Percentiles rank a stretch among this genome's conserved stretches.
Conservation (phyloP, 1,140 invertebrate genomes). For the Achatina immaculata region DNA sequence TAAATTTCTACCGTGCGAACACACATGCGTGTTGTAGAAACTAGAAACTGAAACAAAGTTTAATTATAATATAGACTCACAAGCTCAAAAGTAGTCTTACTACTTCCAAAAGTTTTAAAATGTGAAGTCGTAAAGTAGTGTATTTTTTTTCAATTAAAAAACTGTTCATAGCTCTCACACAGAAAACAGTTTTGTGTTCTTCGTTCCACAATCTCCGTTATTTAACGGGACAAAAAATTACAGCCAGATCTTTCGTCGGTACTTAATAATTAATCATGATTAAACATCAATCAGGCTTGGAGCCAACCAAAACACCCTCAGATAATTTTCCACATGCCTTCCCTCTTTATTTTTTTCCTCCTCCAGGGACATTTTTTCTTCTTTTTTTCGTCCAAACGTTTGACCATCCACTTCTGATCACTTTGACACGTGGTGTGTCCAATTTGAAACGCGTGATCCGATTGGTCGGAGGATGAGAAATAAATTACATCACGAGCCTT, state of each 20-base stretch:
- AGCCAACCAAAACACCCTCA: background rate
- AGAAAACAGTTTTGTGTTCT: too few species aligned
- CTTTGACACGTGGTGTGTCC: background rate
- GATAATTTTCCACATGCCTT: too few species aligned
- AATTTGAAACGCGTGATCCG: constrained; percentile 14
- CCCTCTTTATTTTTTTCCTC: background rate
- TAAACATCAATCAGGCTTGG: background rate
- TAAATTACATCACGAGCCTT: constrained; percentile 17
- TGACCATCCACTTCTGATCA: background rate
- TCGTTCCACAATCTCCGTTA: too few species aligned
- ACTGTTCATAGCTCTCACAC: too few species aligned
- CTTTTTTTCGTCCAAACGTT: background rate
- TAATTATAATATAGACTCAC: too few species aligned
- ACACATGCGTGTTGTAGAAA: too few species aligned
- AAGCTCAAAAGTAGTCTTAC: too few species aligned
- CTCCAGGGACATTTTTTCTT: background rate
- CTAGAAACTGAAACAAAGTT: too few species aligned
- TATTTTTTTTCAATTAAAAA: too few species aligned
- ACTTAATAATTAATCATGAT: constrained; percentile 5
- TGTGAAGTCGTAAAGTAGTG: too few species aligned
- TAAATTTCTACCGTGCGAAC: too few species aligned
- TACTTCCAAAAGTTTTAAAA: too few species aligned
- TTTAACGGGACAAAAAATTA: background rate
- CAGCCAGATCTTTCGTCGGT: background rate
- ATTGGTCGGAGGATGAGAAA: background rate